Conservation (phyloP, 2,888 invertebrate species). For the Hirtodrosophila histrioides region DNA sequence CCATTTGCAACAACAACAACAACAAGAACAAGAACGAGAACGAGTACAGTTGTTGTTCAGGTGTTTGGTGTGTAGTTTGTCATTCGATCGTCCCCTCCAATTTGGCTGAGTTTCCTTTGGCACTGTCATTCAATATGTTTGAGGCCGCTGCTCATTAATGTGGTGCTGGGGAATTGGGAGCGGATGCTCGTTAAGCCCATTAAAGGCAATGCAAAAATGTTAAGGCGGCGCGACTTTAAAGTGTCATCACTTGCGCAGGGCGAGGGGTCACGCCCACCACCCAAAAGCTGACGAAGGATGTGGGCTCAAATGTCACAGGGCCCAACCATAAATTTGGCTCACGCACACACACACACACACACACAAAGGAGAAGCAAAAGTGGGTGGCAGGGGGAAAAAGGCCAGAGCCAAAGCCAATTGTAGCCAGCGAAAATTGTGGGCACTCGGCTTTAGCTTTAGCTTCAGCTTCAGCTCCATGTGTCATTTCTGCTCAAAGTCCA, state of each 20-base stretch:
- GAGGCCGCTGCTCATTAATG: constrained; percentile 48
- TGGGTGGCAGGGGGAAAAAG: neutral
- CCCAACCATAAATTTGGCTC: constrained; percentile 62
- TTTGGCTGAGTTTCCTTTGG: constrained; percentile 54
- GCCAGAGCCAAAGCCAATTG: constrained; percentile 36
- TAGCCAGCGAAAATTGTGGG: neutral
- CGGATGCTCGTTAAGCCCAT: constrained; percentile 74
- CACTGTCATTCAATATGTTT: constrained; percentile 73
- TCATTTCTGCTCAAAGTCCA: constrained; percentile 25
- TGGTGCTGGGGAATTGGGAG: constrained; percentile 38
- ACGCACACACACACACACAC: constrained; percentile 13
- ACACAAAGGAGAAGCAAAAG: constrained; percentile 1
- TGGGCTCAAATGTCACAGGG: constrained; percentile 68
- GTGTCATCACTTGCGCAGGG: constrained; percentile 45
- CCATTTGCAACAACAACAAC: no score
- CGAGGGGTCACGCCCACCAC: constrained; percentile 36
- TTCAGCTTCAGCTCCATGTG: constrained; percentile 18
- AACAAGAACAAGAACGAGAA: no score
- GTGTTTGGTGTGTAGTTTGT: constrained; percentile 53
- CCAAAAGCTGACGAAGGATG: constrained; percentile 63
- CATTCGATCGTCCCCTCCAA: constrained; percentile 57
- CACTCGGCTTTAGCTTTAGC: neutral
- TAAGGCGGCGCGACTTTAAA: constrained; percentile 60
- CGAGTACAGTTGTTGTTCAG: constrained; percentile 11
- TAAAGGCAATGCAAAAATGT: constrained; percentile 61